phyloP scores from a whole-genome alignment of 2,113 vertebrate species.

The Rhizomys pruinosus region DNA sequence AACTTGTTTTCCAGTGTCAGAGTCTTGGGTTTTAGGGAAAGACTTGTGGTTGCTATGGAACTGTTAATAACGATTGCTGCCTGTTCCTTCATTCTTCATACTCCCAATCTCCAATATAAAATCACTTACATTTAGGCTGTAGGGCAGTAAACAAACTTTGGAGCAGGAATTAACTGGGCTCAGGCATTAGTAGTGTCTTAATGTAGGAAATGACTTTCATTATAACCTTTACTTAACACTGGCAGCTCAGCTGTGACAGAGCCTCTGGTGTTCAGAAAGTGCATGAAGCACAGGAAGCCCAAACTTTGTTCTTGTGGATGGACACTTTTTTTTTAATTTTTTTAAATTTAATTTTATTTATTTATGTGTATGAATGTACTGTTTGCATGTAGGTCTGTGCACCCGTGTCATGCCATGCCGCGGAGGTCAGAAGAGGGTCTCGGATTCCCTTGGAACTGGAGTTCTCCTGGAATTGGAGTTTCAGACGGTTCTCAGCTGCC shows the following conservation, averaged over 20 bases:
- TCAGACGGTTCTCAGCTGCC: no score
- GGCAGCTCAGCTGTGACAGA: background rate
- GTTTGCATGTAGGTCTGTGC: no score
- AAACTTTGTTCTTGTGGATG: background rate
- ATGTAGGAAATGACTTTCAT: constrained; percentile 72
- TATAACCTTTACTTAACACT: constrained; percentile 66
- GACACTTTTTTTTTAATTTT: no score
- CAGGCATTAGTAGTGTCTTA: constrained; percentile 73
- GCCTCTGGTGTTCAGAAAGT: background rate
- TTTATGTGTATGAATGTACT: no score
- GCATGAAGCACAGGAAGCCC: background rate
- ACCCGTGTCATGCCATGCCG: no score
- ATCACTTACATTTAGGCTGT: constrained; percentile 69
- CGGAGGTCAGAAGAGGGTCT: no score
- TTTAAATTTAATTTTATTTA: no score
- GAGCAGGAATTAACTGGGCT: constrained; percentile 71
- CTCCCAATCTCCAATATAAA: constrained; percentile 62
- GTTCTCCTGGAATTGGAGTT: no score
- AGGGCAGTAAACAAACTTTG: constrained; percentile 77
- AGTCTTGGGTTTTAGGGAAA: constrained; percentile 64
- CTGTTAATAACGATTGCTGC: constrained; percentile 75
- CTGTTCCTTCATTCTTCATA: constrained; percentile 53
- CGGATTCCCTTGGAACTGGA: no score
- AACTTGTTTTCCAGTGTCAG: constrained; percentile 56
- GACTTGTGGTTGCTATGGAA: constrained; percentile 79